Conservation (phyloP, 2,113 vertebrate species). For the Amia ocellicauda region DNA sequence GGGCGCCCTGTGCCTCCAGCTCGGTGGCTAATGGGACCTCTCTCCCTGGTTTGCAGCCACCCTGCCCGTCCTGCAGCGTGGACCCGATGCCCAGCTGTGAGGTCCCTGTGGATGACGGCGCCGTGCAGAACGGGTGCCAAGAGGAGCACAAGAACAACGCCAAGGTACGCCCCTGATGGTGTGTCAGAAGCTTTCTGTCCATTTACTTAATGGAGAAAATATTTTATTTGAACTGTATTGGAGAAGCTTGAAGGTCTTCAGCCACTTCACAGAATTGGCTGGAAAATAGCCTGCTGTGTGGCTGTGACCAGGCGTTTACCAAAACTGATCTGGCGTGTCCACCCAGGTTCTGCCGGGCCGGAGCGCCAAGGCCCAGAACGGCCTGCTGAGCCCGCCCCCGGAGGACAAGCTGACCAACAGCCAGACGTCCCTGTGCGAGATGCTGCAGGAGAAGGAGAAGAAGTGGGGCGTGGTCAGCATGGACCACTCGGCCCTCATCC, state of each 20-base stretch:
- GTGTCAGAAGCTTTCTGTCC: too few relatives aligned
- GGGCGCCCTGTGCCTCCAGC: too few relatives aligned
- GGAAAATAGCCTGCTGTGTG: too few relatives aligned
- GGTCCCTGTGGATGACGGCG: conserved; percentile 60
- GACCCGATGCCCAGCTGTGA: conserved; percentile 56
- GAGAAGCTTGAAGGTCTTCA: too few relatives aligned
- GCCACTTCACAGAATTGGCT: too few relatives aligned
- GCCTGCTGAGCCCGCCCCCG: conserved; percentile 79
- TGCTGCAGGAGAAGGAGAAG: conserved; percentile 86
- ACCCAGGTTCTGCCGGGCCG: conserved; percentile 62
- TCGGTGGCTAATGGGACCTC: too few relatives aligned
- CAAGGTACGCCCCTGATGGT: conserved; percentile 66
- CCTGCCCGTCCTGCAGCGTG: conserved; percentile 63
- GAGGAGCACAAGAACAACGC: conserved; percentile 70
- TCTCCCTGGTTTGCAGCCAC: conserved; percentile 43
- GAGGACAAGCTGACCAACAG: conserved; percentile 86
- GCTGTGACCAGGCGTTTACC: too few relatives aligned
- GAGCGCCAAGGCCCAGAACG: conserved; percentile 80
- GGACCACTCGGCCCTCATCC: conserved; percentile 90
- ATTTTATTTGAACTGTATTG: too few relatives aligned
- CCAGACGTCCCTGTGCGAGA: conserved; percentile 90
- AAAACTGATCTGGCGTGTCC: too few relatives aligned
- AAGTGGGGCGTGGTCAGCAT: conserved; percentile 70
- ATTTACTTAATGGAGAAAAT: too few relatives aligned
- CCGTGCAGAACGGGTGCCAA: conserved; percentile 75